These are phyloP conservation scores for Rhinolophus sinicus DNA, from an alignment of 2,113 vertebrate genomes.

Conservation along the genomic window DNA sequence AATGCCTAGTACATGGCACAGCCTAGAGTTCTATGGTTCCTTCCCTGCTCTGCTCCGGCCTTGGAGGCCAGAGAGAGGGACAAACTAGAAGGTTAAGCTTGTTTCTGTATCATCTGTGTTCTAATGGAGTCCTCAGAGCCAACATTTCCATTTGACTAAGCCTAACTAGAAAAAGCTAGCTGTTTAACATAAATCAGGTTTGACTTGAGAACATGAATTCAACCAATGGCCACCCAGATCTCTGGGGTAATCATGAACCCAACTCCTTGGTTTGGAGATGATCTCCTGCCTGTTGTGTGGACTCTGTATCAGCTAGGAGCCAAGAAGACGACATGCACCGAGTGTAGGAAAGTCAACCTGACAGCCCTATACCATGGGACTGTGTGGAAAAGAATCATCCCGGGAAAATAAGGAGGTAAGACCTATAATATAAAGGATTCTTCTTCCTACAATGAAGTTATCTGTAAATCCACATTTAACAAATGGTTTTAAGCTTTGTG, in stretches of 20 bases:
- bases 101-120: not conserved
- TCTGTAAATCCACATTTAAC: not conserved
- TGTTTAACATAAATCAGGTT: not conserved
- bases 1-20: not conserved
- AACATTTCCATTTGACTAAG: not conserved
- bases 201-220: not conserved
- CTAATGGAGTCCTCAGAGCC: not conserved
- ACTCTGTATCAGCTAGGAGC: not conserved
- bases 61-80: not conserved
- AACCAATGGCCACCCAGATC: not conserved
- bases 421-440: not conserved
- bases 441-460: not conserved
- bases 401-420: not conserved
- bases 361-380: not conserved
- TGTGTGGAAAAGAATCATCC: not conserved
- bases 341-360: not conserved
- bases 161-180: not conserved
- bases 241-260: not conserved
- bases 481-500: slow-evolving; percentile 6
- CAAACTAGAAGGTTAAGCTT: not conserved
- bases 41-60: not conserved
- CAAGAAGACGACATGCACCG: not conserved
- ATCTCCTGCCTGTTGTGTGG: not conserved
- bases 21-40: not conserved
- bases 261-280: not conserved